Conservation (phyloP, 2,797 vertebrate species). For the Trichosurus vulpecula region DNA sequence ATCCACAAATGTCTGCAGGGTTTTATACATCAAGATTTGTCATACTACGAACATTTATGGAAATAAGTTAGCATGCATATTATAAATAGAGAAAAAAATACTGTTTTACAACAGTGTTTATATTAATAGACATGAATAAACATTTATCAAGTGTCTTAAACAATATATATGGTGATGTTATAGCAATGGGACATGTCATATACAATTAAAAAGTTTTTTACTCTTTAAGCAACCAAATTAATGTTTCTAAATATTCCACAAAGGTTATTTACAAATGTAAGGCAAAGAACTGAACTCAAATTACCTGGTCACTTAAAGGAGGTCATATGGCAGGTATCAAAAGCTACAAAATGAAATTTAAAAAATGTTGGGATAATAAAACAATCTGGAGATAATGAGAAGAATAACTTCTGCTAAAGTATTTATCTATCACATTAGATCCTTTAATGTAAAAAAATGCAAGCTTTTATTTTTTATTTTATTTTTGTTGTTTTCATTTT, state of each 20-base stretch:
- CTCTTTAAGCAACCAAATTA: constrained; percentile 36
- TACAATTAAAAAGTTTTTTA: not conserved
- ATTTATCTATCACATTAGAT: constrained; percentile 64
- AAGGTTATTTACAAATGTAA: not conserved
- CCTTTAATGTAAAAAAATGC: not conserved
- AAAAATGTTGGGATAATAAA: constrained; percentile 29
- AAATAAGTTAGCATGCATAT: constrained; percentile 84
- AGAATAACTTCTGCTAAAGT: constrained; percentile 53
- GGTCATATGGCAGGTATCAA: not conserved
- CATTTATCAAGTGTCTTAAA: constrained; percentile 77
- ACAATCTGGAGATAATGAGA: constrained; percentile 45
- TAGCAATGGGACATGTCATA: constrained; percentile 17
- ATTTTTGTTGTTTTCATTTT: not conserved
- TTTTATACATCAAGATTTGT: constrained; percentile 83
- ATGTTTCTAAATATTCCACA: not conserved
- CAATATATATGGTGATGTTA: constrained; percentile 42
- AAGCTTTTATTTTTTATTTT: not conserved
- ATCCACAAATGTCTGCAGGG: constrained; percentile 84
- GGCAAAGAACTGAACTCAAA: constrained; percentile 44
- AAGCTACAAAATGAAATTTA: constrained; percentile 45
- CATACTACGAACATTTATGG: constrained; percentile 82
- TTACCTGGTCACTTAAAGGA: constrained; percentile 44
- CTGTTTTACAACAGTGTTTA: constrained; percentile 82
- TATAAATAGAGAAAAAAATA: constrained; percentile 82
- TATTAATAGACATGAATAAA: constrained; percentile 83